These are phyloP conservation scores for Pristis pectinata DNA, from an alignment of 2,797 vertebrate species.

Conservation along the genomic window DNA sequence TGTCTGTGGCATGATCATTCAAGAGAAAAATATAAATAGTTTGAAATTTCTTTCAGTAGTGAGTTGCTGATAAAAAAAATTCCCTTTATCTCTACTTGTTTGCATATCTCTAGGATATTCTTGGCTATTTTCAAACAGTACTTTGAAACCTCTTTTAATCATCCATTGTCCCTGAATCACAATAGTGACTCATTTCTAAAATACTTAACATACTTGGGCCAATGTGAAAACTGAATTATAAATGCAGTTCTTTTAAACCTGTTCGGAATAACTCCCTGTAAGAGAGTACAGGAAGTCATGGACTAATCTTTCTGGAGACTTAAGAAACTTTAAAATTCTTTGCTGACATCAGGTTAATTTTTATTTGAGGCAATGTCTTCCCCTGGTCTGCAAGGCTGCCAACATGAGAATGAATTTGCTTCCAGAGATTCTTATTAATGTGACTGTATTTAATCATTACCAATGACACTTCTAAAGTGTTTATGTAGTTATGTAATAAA, in stretches of 20 bases:
- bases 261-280: not conserved
- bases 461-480: not conserved
- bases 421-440: not conserved
- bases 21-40: not conserved
- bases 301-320: not conserved
- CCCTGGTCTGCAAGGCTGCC: not conserved
- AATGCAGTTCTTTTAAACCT: not conserved
- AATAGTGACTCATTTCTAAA: not conserved
- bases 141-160: not conserved
- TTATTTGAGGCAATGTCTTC: not conserved
- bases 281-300: not conserved
- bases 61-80: not conserved
- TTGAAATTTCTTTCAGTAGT: not conserved
- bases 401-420: not conserved
- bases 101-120: not conserved
- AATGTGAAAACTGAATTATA: not conserved
- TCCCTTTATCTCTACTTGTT: not conserved
- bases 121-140: not conserved
- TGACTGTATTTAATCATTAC: not conserved
- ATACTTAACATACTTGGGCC: too few species aligned
- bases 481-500: not conserved
- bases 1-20: not conserved
- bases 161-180: not conserved
- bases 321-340: not conserved
- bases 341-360: not conserved